Base-by-base conservation (phyloP, 2,888 invertebrate genomes). In the Chaitophorus viminalis region DNA sequence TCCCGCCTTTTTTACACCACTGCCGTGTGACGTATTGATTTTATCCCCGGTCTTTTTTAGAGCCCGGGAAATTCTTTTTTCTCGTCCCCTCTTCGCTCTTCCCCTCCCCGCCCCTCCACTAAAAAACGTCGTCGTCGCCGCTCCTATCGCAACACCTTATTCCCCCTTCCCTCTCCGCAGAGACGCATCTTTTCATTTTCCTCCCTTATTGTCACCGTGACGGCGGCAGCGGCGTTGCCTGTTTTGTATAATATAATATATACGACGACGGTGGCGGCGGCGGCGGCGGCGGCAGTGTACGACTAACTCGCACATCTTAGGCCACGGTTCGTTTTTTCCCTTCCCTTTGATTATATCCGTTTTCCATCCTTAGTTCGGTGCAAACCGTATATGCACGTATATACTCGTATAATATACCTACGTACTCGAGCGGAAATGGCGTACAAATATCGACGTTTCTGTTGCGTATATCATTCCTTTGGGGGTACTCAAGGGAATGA, bases 11-110 rank as follows among this genome's bases (percentile, higher is more conserved):
- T 85, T 83, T 81, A 87, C 76, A 46, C 82, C 78, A 74, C 52
- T 77, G 70, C 54, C 82, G 74, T 68, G 77, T 79, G 33, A 77
- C 79, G 88, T 89, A 84, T 77, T 87, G 78, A 83, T 84, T 86
- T 54, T 88, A 84, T 83, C 84, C 77, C 89, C 78, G 76, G 72
- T 74, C 90, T 90, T 90, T n/a, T 90, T 90, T 91, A 90, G 91
- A 89, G 90, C 89, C 86, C 82, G 87, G 87, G 83, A 79, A 84
- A 81, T 88, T 88, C 88, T 89, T 89, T 88, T 86, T 84, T 89
- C 89, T 89, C 89, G 82, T 36, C 89, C 84, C 89, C 46, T 88
- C n/a, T 5, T 1, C 8, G 14, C 46, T 88, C n/a, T 76, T 1
- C 9, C 29, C 21, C 39, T 65, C 65, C 65, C 65, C 4, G 14